A percentile compares a stretch with the other conserved stretches of the same genome.
phyloP scores from a whole-genome alignment of 2,113 vertebrate genomes.

The Anoura caudifer region DNA sequence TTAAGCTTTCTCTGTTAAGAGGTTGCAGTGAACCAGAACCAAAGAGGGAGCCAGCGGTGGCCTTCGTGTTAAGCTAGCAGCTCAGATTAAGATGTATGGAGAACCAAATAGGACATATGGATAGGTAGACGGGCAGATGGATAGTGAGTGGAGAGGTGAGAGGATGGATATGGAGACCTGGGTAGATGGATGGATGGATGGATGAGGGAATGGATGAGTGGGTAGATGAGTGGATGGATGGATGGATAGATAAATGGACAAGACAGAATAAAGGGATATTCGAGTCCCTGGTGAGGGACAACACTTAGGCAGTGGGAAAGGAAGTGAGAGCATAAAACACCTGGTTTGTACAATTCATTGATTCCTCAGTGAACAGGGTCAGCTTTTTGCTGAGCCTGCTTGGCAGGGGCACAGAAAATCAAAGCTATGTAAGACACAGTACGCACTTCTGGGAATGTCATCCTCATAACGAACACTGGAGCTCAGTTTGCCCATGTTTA shows the following conservation, averaged over 20 bases:
- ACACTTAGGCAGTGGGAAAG: not conserved
- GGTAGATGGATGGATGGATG: no score
- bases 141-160: not conserved
- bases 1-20: not conserved
- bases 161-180: not conserved
- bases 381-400: not conserved
- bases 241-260: not conserved
- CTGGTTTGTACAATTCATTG: not conserved
- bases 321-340: not conserved
- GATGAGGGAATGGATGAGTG: not conserved
- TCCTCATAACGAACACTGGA: not conserved
- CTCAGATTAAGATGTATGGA: not conserved
- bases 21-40: not conserved
- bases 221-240: accelerated
- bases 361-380: not conserved
- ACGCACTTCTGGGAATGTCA: not conserved
- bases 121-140: not conserved
- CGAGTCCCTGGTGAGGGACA: not conserved
- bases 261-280: not conserved
- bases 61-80: not conserved
- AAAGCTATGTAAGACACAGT: not conserved
- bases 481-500: not conserved
- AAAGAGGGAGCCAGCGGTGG: not conserved
- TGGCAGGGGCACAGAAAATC: not conserved
- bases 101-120: not conserved